A percentile compares a stretch with the other conserved stretches of the same genome.
These are phyloP conservation scores for Anseranas semipalmata DNA, from an alignment of 2,113 vertebrate genomes.

Conservation along the genomic window DNA sequence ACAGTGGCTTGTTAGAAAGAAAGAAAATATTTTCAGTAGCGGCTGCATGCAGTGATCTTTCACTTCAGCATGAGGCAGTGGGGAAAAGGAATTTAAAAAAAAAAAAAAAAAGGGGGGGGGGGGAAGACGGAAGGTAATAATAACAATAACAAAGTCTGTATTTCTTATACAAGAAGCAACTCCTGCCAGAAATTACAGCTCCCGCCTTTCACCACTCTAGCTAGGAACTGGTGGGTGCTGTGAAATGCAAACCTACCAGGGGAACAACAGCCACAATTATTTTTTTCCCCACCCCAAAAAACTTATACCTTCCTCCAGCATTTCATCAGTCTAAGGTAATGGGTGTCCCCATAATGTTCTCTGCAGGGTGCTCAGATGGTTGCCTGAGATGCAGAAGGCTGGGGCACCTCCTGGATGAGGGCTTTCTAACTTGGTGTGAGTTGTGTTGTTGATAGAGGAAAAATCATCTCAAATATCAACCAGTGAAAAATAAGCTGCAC, in stretches of 20 bases:
- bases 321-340: neutral
- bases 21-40: neutral
- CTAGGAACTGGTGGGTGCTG: neutral
- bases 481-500: neutral
- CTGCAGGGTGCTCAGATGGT: neutral
- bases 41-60: neutral
- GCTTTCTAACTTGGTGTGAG: neutral
- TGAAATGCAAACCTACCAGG: accelerated
- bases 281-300: accelerated
- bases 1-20: neutral
- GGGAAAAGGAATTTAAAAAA: neutral
- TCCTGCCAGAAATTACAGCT: neutral
- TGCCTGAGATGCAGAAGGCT: neutral
- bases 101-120: neutral
- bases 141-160: neutral
- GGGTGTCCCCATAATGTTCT: neutral
- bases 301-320: accelerated
- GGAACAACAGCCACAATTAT: neutral
- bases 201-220: neutral
- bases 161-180: neutral
- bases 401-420: neutral
- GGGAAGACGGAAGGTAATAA: accelerated
- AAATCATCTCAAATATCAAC: neutral
- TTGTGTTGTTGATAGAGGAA: neutral
- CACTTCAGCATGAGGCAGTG: neutral